phyloP scores from a whole-genome alignment of 2,113 vertebrate species.

The Rutilus rutilus region DNA sequence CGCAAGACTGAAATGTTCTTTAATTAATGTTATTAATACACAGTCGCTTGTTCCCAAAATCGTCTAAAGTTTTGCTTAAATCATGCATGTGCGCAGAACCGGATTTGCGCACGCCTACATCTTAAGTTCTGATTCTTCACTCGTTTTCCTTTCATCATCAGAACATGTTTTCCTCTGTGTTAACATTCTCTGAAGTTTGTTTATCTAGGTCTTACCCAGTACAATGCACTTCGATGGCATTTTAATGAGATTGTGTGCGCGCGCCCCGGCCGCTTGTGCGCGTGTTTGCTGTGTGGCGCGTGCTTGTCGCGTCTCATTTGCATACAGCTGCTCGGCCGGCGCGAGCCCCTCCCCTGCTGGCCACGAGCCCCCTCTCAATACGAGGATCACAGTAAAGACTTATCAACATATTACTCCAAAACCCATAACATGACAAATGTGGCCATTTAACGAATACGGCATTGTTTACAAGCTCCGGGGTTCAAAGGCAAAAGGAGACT shows the following conservation, averaged over 20 bases:
- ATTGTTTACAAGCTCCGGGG: not conserved
- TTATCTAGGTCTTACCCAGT: constrained; percentile 44
- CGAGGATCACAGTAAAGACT: constrained; percentile 37
- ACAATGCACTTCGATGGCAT: constrained; percentile 75
- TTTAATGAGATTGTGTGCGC: constrained; percentile 72
- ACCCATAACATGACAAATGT: constrained; percentile 8
- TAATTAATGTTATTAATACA: not conserved
- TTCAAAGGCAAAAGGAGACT: not conserved
- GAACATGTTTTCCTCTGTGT: not conserved
- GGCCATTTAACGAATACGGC: not conserved
- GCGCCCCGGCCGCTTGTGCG: constrained; percentile 70
- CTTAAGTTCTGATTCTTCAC: not conserved
- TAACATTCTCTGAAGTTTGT: constrained; percentile 14
- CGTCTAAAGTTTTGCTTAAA: not conserved
- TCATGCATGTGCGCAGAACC: not conserved
- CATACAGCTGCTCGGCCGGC: constrained; percentile 89
- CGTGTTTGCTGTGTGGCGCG: constrained; percentile 88
- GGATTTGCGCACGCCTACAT: not conserved
- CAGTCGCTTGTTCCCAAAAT: not conserved
- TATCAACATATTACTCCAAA: not conserved
- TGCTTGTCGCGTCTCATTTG: constrained; percentile 87
- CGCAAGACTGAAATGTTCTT: not conserved
- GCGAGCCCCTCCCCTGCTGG: constrained; percentile 57
- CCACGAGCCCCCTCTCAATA: constrained; percentile 13
- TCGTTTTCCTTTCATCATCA: constrained; percentile 27